Evolutionary conservation across 2,888 invertebrate genomes (phyloP), one percentile per base, ranked within the genome.

Genomic region (Muschampia staudingeri): DNA sequence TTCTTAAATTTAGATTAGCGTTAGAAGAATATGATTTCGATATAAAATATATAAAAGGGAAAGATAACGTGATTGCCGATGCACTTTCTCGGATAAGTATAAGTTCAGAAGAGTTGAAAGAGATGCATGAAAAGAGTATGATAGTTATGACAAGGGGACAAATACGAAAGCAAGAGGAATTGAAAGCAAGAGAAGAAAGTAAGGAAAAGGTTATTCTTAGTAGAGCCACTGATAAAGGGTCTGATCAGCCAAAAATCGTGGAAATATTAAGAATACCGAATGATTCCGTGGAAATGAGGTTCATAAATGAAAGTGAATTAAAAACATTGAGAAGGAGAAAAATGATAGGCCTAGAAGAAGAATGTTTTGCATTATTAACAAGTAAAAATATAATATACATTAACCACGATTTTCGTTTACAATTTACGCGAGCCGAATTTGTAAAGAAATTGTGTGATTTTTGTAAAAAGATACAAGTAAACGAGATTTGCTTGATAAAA

Each of bases 371-470:
- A 44, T 44, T 44, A 44, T 44, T 44, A 44, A 2, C 9, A 44
- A 44, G 44, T 44, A 81, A 82, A 25, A 78, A 76, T n/a, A 85
- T 78, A 37, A 52, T 87, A n/a, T 84, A 83, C 79, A 80, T 88
- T 65, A 86, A 88, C 52, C 83, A 79, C 65, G 56, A 82, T 71
- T 87, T 78, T 84, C 78, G 34, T 52, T 42, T 80, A 73, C 85
- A 86, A 30, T 83, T 80, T 34, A 81, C 83, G 84, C 85, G 85
- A 86, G 83, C 42, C 83, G 86, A 69, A 76, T 85, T 87, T 84
- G 86, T 81, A 82, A 61, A 19, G 16, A 84, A 83, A 70, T 83
- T 87, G 75, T 76, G 79, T 37, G 44, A 70, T 6, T 84, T 87
- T 82, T 86, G 86, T 83, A 79, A 81, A 76, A 56, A 76, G 11